These are phyloP conservation scores for Mormoops blainvillei DNA, from an alignment of 2,113 vertebrate species.

Conservation along the genomic window DNA sequence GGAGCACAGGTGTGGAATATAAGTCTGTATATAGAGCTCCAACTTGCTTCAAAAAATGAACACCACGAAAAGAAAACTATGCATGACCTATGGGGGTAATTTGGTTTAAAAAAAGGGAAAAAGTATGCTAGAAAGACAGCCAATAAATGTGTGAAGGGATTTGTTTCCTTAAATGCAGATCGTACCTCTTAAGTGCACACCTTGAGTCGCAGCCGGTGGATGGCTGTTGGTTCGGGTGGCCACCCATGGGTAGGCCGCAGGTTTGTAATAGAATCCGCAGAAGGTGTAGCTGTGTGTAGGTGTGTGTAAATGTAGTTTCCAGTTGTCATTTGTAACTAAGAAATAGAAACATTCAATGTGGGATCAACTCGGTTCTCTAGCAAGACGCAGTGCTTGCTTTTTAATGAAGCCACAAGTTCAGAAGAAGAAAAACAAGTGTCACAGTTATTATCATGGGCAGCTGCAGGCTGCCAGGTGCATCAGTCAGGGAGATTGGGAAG, in stretches of 20 bases:
- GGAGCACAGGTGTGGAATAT: background rate
- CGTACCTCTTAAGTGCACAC: background rate
- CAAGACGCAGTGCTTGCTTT: background rate
- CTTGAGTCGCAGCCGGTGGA: background rate
- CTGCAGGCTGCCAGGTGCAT: conserved; percentile 17
- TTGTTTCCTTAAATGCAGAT: background rate
- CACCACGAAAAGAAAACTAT: background rate
- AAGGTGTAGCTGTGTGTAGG: background rate
- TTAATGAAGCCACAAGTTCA: conserved; percentile 42
- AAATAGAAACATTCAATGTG: background rate
- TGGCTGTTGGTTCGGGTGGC: background rate
- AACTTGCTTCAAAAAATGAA: background rate
- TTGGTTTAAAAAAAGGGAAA: background rate
- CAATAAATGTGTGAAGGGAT: background rate
- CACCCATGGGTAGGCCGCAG: background rate
- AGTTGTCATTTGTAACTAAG: conserved; percentile 15
- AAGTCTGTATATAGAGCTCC: background rate
- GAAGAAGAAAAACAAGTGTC: conserved; percentile 16
- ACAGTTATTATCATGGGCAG: conserved; percentile 1
- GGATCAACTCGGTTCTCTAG: background rate
- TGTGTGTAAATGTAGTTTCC: background rate
- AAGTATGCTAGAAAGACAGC: background rate
- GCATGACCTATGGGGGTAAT: background rate
- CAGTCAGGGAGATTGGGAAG: background rate
- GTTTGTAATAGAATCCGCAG: background rate